Conservation (phyloP, 2,113 vertebrate genomes). For the Casuarius casuarius region DNA sequence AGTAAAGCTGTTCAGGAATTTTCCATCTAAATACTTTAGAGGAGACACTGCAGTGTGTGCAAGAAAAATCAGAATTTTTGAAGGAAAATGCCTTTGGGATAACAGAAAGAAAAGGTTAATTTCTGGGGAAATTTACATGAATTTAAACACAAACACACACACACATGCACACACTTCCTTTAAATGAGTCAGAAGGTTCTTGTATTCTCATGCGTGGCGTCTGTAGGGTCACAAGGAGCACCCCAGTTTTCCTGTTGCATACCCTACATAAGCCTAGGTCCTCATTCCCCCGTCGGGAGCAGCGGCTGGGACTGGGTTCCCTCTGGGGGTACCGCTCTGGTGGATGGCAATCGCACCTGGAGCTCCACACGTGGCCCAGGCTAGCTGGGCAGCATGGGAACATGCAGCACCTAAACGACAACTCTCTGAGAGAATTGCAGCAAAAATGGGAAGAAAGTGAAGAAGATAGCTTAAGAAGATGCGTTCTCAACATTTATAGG, state of each 20-base stretch:
- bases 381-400: background rate
- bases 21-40: background rate
- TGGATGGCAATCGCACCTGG: background rate
- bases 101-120: background rate
- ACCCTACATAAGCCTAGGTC: background rate
- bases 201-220: accelerated
- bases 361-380: background rate
- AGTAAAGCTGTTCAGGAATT: background rate
- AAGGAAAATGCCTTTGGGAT: background rate
- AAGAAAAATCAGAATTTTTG: background rate
- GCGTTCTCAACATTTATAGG: background rate
- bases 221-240: background rate
- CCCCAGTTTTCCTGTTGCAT: background rate
- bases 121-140: background rate
- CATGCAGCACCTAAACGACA: background rate
- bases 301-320: background rate
- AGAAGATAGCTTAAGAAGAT: background rate
- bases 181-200: background rate
- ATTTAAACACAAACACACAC: accelerated
- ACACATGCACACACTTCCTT: accelerated
- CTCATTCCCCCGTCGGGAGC: background rate
- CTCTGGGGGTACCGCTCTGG: background rate
- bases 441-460: background rate
- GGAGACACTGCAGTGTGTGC: background rate
- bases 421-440: background rate